Conservation (phyloP, 2,797 vertebrate genomes). For the Spinibarbus caldwelli region DNA sequence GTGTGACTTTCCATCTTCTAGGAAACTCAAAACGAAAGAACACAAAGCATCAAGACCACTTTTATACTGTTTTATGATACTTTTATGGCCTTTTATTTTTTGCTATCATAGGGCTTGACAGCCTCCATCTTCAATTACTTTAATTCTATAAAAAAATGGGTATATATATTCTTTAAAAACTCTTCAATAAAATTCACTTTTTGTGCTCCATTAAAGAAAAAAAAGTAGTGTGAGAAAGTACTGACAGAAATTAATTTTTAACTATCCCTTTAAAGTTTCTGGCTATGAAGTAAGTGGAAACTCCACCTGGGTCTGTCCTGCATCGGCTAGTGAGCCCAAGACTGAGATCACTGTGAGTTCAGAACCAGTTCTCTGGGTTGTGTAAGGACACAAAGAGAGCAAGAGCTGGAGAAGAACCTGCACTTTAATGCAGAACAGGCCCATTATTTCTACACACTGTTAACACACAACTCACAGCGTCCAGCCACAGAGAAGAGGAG, state of each 20-base stretch:
- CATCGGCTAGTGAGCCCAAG: conserved; percentile 36
- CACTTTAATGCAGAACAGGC: conserved; percentile 37
- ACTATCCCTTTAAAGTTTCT: neutral
- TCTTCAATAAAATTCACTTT: neutral
- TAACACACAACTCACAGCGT: neutral
- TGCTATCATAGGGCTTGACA: neutral
- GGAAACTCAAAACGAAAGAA: neutral
- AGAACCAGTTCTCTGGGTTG: conserved; percentile 12
- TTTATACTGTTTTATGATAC: neutral
- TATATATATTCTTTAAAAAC: neutral
- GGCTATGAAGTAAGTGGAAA: conserved; percentile 29
- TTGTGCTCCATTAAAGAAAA: neutral
- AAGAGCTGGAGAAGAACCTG: conserved; percentile 40
- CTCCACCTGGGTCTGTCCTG: conserved; percentile 9
- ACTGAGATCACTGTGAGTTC: conserved; percentile 38
- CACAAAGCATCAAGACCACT: neutral
- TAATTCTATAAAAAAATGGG: neutral
- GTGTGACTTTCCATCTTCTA: neutral
- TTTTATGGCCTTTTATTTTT: neutral
- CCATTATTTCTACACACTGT: neutral
- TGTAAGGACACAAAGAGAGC: conserved; percentile 33
- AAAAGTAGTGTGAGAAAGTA: conserved; percentile 8
- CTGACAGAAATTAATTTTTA: neutral
- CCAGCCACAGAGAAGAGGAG: conserved; percentile 4
- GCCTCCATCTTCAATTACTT: neutral